Percentiles rank a stretch among this genome's conserved stretches.
Conservation (phyloP, 2,797 vertebrate genomes). For the Peromyscus melanophrys region DNA sequence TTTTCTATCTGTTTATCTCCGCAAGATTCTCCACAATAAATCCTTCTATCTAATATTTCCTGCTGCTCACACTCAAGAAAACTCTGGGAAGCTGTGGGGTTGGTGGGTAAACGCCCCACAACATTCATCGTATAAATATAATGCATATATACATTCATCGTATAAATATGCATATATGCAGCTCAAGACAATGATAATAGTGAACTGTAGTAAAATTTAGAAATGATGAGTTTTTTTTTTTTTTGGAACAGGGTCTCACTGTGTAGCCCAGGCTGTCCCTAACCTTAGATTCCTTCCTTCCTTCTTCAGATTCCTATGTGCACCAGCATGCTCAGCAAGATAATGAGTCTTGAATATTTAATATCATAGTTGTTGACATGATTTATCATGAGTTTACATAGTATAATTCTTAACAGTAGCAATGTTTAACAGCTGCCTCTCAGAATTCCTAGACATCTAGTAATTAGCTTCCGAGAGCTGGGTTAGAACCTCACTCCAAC, state of each 20-base stretch:
- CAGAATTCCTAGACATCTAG: conserved; percentile 3
- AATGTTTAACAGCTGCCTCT: not conserved
- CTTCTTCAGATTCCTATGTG: not conserved
- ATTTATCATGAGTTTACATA: not conserved
- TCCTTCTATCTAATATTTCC: too few species aligned
- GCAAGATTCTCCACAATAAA: too few species aligned
- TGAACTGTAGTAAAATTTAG: not conserved
- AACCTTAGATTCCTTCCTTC: not conserved
- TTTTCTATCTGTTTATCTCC: too few species aligned
- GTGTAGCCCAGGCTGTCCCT: not conserved
- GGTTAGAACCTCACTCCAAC: not conserved
- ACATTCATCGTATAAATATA: accelerated
- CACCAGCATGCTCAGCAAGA: not conserved
- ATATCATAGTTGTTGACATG: not conserved
- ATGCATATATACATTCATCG: too few species aligned
- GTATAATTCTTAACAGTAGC: not conserved
- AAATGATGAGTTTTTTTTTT: not conserved
- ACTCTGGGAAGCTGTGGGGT: too few species aligned
- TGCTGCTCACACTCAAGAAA: too few species aligned
- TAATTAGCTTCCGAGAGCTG: not conserved
- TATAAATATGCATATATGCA: too few species aligned
- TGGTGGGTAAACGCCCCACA: too few species aligned
- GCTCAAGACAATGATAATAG: not conserved
- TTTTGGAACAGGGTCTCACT: not conserved
- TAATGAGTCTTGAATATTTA: not conserved